These are phyloP conservation scores for Rhamnusium bicolor DNA, from an alignment of 2,888 invertebrate genomes.

Conservation along the genomic window DNA sequence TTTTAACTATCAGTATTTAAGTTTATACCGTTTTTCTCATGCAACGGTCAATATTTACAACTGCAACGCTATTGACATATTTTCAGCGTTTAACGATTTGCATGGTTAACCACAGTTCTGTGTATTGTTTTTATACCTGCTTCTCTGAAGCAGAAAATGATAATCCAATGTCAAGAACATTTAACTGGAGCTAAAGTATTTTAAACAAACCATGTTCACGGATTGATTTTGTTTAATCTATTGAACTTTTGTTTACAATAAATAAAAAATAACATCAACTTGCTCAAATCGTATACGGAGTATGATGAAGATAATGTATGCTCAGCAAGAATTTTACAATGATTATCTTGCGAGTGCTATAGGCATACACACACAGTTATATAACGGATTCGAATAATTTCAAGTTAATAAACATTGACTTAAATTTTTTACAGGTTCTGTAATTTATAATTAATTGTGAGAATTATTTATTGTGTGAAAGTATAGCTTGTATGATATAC, in stretches of 20 bases:
- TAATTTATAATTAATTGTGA: neutral
- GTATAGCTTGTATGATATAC: neutral
- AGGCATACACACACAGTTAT: neutral
- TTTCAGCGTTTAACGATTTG: neutral
- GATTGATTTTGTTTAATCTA: neutral
- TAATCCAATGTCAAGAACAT: neutral
- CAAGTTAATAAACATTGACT: neutral
- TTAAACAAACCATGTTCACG: neutral
- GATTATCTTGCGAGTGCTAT: neutral
- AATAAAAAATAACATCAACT: neutral
- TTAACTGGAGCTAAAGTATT: too few species aligned
- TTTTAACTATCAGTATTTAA: too few species aligned
- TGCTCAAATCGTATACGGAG: neutral
- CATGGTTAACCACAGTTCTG: neutral
- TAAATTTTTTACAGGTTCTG: neutral
- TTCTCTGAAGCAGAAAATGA: neutral
- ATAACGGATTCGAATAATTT: neutral
- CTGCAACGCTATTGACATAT: neutral
- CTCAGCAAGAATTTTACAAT: neutral
- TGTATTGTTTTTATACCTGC: neutral
- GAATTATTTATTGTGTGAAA: neutral
- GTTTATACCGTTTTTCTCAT: too few species aligned
- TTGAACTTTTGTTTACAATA: neutral
- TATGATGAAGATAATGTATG: neutral
- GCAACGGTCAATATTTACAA: neutral